A percentile compares a stretch with the other conserved stretches of the same genome.
Conservation (phyloP, 1,140 invertebrate genomes). For the Bactericera cockerelli region DNA sequence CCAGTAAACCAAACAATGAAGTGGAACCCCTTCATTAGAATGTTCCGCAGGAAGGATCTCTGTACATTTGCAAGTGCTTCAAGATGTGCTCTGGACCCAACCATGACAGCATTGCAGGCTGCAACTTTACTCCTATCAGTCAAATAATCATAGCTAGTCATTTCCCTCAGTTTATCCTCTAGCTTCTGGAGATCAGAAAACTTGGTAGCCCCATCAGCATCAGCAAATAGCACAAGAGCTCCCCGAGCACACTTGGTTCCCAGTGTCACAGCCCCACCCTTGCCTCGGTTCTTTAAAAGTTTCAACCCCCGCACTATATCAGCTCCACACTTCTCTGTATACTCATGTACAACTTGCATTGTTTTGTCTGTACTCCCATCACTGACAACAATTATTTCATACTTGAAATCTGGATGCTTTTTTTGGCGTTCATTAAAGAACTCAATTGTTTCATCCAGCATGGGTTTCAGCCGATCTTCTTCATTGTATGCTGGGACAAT, state of each 20-base stretch:
- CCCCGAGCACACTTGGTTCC: constrained; percentile 64
- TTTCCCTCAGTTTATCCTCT: constrained; percentile 45
- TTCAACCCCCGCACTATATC: constrained; percentile 72
- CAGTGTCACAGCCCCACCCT: constrained; percentile 87
- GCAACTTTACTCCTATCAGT: constrained; percentile 28
- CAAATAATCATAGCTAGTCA: constrained; percentile 32
- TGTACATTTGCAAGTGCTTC: constrained; percentile 81
- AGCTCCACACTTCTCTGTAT: constrained; percentile 52
- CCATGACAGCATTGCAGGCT: constrained; percentile 44
- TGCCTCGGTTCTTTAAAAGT: constrained; percentile 78
- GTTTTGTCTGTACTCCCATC: constrained; percentile 89
- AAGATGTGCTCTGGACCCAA: constrained; percentile 87
- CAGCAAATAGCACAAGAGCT: constrained; percentile 83
- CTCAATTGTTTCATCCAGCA: constrained; percentile 80
- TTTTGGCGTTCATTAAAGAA: constrained; percentile 54
- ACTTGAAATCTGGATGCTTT: constrained; percentile 47
- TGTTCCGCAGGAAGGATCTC: constrained; percentile 68
- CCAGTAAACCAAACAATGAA: constrained; percentile 86
- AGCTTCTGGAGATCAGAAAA: constrained; percentile 85
- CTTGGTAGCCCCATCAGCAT: constrained; percentile 97
- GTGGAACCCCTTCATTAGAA: constrained; percentile 98
- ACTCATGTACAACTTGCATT: constrained; percentile 55
- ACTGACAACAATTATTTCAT: constrained; percentile 91
- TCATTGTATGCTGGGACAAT: constrained; percentile 96
- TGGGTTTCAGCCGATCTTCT: constrained; percentile 72